These are phyloP conservation scores for Gymnoscopelus microlampas DNA, from an alignment of 2,797 vertebrate genomes.

Conservation along the genomic window DNA sequence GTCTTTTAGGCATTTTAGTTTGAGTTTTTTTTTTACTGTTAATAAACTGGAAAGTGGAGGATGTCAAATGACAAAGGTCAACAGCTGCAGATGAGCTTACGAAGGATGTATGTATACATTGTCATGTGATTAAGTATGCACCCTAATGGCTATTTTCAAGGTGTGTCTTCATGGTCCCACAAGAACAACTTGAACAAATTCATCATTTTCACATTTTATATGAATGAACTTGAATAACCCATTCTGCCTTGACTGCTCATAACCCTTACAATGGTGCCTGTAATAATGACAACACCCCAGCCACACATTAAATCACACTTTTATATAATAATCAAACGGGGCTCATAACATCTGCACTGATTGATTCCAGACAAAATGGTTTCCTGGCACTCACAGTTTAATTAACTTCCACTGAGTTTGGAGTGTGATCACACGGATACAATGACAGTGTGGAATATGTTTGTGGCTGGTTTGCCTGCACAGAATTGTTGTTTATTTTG, in stretches of 20 bases:
- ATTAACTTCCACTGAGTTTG: constrained; percentile 58
- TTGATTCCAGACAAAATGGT: constrained; percentile 71
- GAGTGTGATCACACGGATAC: too few relatives aligned
- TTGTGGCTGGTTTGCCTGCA: too few relatives aligned
- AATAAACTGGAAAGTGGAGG: neutral
- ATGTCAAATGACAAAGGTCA: neutral
- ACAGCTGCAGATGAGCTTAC: neutral
- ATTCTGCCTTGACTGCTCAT: constrained; percentile 21
- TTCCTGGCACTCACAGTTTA: constrained; percentile 71
- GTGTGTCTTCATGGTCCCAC: constrained; percentile 9
- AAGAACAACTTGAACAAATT: constrained; percentile 7
- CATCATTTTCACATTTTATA: too few relatives aligned
- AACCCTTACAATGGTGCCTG: constrained; percentile 38
- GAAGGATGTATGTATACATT: constrained; percentile 5
- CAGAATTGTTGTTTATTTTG: too few relatives aligned
- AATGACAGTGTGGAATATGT: too few relatives aligned
- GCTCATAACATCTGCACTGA: constrained; percentile 75
- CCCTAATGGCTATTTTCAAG: neutral
- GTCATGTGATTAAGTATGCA: constrained; percentile 12
- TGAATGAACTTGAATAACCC: constrained; percentile 34
- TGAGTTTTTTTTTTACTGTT: neutral
- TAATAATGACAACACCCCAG: constrained; percentile 55
- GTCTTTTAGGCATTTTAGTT: too few relatives aligned
- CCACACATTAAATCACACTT: constrained; percentile 73
- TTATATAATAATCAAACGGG: constrained; percentile 74